Evolutionary conservation across 2,888 invertebrate species (phyloP), one percentile per base, ranked within the genome.

Genomic region (Dastarcus helophoroides): DNA sequence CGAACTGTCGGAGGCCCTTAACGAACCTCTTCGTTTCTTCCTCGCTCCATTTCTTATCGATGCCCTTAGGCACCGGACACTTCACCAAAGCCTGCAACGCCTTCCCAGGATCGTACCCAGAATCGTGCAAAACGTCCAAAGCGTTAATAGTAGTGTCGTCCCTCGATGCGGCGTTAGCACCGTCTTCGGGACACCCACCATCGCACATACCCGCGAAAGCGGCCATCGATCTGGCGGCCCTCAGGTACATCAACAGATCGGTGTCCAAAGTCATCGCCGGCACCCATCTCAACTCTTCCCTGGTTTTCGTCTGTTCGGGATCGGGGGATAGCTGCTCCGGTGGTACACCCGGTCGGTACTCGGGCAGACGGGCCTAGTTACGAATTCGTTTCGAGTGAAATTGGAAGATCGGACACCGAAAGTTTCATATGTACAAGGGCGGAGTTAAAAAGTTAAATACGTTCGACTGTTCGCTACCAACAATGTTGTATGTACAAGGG

Each of bases 201-300:
- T 94, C 93, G 73, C 94, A 94, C 91, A 95, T 93, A 51, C 94
- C 62, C 42, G 94, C 94, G 67, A 95, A 95, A 36, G 94, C 94
- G 57, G 95, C 94, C 85, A 97, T 93, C 39, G 93, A 93, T 53
- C 94, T 79, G 46, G 93, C 94, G 48, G 94, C 95, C 54, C 94
- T 72, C 62, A 95, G 76, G 70, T 90, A 95, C 93, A 95, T 94
- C 57, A 94, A 78, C 60, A 95, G 76, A 69, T 95, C 94, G 50
- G 88, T 82, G 68, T 95, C 95, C 53, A 82, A 73, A 46, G 88
- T 77, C 68, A 91, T 84, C 48, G 85, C 85, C 38, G 95, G 94
- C 61, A 86, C 73, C 95, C 95, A 95, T 66, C 88, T 73, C 62
- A 90, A 67, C 63, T 91, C 91, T 65, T 95, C 95, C 46, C 82